Base-by-base conservation (phyloP, 2,797 vertebrate genomes). In the Bryconaethiops microstoma region DNA sequence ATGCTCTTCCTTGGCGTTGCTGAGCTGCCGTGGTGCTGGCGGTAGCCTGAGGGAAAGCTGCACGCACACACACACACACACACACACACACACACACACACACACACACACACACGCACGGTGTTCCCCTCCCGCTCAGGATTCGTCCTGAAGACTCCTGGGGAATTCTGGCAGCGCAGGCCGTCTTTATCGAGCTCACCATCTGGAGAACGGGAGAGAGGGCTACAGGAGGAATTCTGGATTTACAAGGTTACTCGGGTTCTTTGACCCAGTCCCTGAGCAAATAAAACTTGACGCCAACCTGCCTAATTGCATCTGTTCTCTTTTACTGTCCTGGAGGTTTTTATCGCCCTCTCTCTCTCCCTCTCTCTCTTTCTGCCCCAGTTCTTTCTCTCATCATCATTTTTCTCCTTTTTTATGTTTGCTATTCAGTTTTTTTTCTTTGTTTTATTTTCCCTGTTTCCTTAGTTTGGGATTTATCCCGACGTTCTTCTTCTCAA, bases 231-330 rank as follows among this genome's bases (percentile, higher is more conserved):
- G 78, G 81, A 87, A 87, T 86, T 80, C 71, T 35, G 82, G 75
- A 89, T 85, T 85, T 83, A 85, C 65, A 84, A 86, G 85, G 85
- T 90, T 87, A 88, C 87, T 85, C 17, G 40, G 76, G 85, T 82
- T 85, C 84, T 84, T 85, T 88, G 78, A 89, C 85, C 84, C 77
- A 82, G 86, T 88, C 83, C 68, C 83, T 83, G 60, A 74, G 75
- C 87, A 85, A 85, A 86, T 88, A 88, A 88, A 88, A 88, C 76
- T 64, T 78, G 82, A 85, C 77, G 83, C 84, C 89, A 88, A 84
- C 86, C 86, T 87, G 79, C 82, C 83, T 88, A 84, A 88, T 88
- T 86, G 83, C 86, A 87, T 87, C 84, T 86, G 78, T 81, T 88
- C 86, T 79, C 48, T 81, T 78, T 83, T 76, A 83, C 78, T 82